Evolutionary conservation across 2,888 invertebrate species (phyloP).

Genomic region (Ceramica pisi): DNA sequence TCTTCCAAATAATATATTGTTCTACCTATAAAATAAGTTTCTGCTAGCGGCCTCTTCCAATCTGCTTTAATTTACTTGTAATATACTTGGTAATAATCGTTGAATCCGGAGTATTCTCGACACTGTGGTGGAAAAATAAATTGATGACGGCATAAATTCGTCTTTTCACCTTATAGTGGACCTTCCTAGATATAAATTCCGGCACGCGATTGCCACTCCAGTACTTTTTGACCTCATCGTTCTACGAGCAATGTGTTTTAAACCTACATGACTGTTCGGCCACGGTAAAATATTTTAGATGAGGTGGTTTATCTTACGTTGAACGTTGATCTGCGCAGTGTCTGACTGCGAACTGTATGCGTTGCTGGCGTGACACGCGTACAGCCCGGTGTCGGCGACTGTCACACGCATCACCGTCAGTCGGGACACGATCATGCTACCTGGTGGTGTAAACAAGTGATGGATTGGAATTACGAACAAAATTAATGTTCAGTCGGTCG

Average conservation of each 20-base stretch:
- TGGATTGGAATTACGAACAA: neutral
- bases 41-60: no score
- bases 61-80: no score
- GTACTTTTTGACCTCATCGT: neutral
- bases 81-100: no score
- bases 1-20: no score
- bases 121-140: no score
- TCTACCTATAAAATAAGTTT: no score
- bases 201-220: neutral
- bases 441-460: conserved; percentile 11
- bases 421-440: conserved; percentile 89
- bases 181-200: neutral
- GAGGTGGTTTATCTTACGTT: conserved; percentile 91
- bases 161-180: no score
- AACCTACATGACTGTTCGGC: no score
- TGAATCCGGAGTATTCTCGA: no score
- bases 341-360: conserved; percentile 92
- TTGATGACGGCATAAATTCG: neutral
- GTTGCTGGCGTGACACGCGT: conserved; percentile 96
- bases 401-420: conserved; percentile 92
- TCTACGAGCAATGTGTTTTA: neutral
- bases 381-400: conserved; percentile 94
- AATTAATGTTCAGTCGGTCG: neutral
- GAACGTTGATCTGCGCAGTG: conserved; percentile 93
- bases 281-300: neutral